Conservation (phyloP, 2,113 vertebrate species). For the Gallinago paraguaiae region DNA sequence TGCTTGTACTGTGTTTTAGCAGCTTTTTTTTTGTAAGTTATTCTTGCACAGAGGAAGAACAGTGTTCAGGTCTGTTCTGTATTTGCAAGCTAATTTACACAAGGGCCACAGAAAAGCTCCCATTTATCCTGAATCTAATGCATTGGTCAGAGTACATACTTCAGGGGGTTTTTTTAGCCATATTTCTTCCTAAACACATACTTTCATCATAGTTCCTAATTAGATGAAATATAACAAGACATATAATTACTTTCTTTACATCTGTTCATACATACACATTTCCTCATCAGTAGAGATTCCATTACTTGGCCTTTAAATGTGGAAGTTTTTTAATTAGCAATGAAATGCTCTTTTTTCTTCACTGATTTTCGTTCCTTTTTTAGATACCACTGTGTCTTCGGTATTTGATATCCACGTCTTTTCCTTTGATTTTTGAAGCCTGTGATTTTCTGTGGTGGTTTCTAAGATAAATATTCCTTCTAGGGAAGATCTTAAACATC, state of each 20-base stretch:
- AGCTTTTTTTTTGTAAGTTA: background rate
- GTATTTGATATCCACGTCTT: background rate
- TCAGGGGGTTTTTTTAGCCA: background rate
- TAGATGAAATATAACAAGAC: conserved; percentile 29
- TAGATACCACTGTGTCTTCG: background rate
- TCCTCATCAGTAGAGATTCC: conserved; percentile 16
- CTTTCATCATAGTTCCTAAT: conserved; percentile 13
- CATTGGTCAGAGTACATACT: background rate
- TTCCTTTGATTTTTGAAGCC: conserved; percentile 8
- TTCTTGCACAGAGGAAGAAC: background rate
- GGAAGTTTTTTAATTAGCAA: conserved; percentile 38
- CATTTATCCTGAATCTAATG: background rate
- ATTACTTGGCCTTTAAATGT: conserved; percentile 33
- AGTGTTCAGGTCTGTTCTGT: background rate
- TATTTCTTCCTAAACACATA: background rate
- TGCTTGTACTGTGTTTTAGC: background rate
- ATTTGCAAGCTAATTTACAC: background rate
- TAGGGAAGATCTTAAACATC: background rate
- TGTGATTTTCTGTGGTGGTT: conserved; percentile 16
- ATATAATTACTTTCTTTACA: conserved; percentile 47
- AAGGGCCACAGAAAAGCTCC: background rate
- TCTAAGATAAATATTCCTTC: conserved; percentile 7
- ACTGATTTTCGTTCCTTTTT: background rate
- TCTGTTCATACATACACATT: conserved; percentile 39
- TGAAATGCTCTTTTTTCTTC: conserved; percentile 41